These are phyloP conservation scores for Zosterops lateralis DNA, from an alignment of 2,113 vertebrate species.

Conservation along the genomic window DNA sequence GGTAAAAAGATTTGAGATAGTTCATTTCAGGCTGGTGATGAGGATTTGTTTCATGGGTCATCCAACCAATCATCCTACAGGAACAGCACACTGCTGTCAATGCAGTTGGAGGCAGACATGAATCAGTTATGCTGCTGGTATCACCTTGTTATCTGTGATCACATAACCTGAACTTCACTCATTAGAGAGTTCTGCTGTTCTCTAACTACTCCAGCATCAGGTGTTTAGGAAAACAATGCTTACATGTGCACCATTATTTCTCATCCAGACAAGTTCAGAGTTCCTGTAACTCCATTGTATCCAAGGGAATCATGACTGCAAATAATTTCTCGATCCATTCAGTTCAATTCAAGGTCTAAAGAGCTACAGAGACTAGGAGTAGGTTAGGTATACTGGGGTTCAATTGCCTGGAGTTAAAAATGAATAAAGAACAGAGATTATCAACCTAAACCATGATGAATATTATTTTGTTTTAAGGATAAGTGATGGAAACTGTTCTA, in stretches of 20 bases:
- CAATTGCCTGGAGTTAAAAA: background rate
- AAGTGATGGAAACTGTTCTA: background rate
- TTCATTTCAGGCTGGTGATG: background rate
- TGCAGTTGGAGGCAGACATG: background rate
- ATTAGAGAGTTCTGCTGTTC: background rate
- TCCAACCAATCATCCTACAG: background rate
- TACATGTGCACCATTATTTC: background rate
- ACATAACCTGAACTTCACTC: background rate
- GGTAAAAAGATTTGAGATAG: background rate
- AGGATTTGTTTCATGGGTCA: background rate
- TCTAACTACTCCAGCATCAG: background rate
- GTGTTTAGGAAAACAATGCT: slow-evolving; percentile 5
- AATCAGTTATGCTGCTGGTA: background rate
- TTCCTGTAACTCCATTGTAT: background rate
- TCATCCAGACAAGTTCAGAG: background rate
- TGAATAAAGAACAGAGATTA: background rate
- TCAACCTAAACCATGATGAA: background rate
- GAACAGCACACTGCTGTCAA: background rate
- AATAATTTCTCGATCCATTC: background rate
- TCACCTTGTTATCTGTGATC: background rate
- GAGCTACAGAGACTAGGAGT: background rate
- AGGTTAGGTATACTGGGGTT: background rate
- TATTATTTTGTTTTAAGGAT: background rate
- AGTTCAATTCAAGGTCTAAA: background rate
- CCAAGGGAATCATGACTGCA: background rate